Evolutionary conservation across 2,888 invertebrate species (phyloP).

Genomic region (Heliconius charithonia): DNA sequence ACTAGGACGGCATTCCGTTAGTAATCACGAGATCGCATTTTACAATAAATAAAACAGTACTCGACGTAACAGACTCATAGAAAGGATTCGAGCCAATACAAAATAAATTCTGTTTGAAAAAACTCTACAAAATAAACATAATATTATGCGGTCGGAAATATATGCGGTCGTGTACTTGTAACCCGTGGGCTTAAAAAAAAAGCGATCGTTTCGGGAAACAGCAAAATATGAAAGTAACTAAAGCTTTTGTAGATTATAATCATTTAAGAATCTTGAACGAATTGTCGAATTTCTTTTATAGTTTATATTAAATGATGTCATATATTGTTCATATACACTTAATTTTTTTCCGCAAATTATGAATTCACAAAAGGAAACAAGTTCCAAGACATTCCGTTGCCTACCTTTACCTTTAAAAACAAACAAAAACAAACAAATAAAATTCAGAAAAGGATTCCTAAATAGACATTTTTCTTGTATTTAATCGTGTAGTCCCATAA

Average conservation of each 20-base stretch:
- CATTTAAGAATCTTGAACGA: no score
- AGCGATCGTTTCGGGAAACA: not conserved
- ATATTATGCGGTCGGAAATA: conserved; percentile 3
- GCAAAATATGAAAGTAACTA: not conserved
- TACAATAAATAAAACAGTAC: conserved; percentile 10
- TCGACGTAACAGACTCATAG: not conserved
- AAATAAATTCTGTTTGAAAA: not conserved
- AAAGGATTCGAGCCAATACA: not conserved
- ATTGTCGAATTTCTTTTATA: no score
- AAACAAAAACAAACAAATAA: no score
- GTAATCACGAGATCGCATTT: not conserved
- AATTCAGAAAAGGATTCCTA: not conserved
- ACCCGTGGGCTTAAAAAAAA: no score
- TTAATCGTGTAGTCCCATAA: not conserved
- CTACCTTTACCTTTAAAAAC: no score
- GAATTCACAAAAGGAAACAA: no score
- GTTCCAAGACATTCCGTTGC: no score
- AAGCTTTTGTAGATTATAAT: no score
- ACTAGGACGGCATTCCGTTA: not conserved
- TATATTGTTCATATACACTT: no score
- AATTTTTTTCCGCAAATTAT: no score
- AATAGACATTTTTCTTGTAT: not conserved
- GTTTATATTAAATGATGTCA: no score
- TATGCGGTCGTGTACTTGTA: not conserved
- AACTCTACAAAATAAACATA: not conserved